Conservation (phyloP, 2,888 invertebrate species). For the Dicyrtomina minuta region DNA sequence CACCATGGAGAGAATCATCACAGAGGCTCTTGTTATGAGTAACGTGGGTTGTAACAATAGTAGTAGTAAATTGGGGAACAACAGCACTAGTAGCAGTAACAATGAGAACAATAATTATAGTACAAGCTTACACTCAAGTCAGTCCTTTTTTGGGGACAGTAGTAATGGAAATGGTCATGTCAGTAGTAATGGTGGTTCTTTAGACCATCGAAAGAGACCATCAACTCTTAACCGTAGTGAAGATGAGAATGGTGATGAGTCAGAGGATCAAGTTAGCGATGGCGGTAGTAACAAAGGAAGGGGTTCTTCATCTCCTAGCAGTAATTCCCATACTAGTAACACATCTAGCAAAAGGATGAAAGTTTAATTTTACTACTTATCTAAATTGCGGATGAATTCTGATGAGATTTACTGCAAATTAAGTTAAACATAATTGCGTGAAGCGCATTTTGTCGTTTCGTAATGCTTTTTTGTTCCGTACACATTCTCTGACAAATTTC, state of each 20-base stretch:
- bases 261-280: slow-evolving; percentile 24
- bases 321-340: slow-evolving; percentile 11
- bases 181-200: slow-evolving; percentile 16
- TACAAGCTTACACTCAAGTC: slow-evolving; percentile 24
- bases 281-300: slow-evolving; percentile 16
- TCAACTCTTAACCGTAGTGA: slow-evolving; percentile 8
- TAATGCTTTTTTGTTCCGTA: too few species aligned
- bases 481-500: too few species aligned
- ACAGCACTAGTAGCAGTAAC: neutral
- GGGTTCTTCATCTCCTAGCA: slow-evolving; percentile 24
- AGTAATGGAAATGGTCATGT: slow-evolving; percentile 29
- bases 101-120: slow-evolving; percentile 16
- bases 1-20: slow-evolving; percentile 52
- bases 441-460: too few species aligned
- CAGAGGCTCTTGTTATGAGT: slow-evolving; percentile 51
- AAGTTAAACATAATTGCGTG: too few species aligned
- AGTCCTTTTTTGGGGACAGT: slow-evolving; percentile 27
- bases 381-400: slow-evolving; percentile 3
- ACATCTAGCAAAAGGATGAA: slow-evolving; percentile 36
- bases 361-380: slow-evolving; percentile 29
- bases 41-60: slow-evolving; percentile 51
- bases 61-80: slow-evolving; percentile 10
- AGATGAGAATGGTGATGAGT: slow-evolving; percentile 13
- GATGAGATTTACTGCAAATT: too few species aligned
- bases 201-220: slow-evolving; percentile 21